Percentiles rank a stretch among this genome's conserved stretches.
These are phyloP conservation scores for Aviceda subcristata DNA, from an alignment of 2,113 vertebrate genomes.

Conservation along the genomic window DNA sequence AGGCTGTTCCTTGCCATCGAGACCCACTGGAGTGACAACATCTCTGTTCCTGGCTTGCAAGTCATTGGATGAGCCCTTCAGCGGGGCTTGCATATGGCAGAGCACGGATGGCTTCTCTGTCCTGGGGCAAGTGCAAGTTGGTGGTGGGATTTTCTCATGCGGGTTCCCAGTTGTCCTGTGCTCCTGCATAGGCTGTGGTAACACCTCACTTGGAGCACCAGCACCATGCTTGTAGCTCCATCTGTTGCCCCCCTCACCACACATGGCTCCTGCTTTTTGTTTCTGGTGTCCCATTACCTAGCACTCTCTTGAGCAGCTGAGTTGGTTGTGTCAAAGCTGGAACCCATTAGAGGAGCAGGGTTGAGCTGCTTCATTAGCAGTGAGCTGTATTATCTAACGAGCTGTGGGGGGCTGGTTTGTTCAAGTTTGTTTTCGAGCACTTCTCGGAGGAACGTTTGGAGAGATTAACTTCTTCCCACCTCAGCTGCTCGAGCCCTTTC, in stretches of 20 bases:
- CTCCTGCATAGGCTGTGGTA: accelerated
- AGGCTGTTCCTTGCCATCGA: neutral
- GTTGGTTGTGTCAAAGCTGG: neutral
- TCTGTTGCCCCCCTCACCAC: neutral
- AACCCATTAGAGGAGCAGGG: neutral
- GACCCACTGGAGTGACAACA: neutral
- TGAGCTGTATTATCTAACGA: neutral
- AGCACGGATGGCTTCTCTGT: neutral
- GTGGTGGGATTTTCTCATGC: neutral
- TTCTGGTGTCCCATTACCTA: neutral
- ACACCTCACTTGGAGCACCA: neutral
- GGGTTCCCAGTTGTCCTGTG: neutral
- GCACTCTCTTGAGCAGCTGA: neutral
- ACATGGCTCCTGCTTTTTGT: accelerated
- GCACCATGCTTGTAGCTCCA: accelerated
- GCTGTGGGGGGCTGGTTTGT: neutral
- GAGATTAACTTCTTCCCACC: neutral
- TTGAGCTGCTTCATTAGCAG: neutral
- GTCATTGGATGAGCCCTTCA: accelerated
- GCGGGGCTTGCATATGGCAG: neutral
- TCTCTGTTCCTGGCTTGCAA: neutral
- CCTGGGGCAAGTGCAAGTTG: accelerated
- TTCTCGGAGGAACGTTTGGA: neutral
- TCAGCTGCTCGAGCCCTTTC: neutral
- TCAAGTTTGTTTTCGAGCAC: accelerated